Conservation (phyloP, 2,888 invertebrate genomes). For the Oscheius sp. region DNA sequence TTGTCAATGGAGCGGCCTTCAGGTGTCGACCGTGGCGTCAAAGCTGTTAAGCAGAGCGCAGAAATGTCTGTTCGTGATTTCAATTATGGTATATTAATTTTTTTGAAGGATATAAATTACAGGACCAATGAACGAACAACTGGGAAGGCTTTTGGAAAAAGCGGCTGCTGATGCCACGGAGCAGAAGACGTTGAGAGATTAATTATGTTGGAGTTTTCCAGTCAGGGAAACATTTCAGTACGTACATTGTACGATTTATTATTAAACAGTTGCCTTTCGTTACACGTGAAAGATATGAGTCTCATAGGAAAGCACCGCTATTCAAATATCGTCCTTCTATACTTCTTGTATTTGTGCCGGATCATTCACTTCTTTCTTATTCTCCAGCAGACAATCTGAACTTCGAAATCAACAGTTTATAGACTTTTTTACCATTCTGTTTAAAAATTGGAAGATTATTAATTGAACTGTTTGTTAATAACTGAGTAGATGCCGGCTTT, state of each 20-base stretch:
- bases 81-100: slow-evolving; percentile 33
- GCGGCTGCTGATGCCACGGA: slow-evolving; percentile 49
- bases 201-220: slow-evolving; percentile 23
- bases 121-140: slow-evolving; percentile 60
- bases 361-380: too few species aligned
- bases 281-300: background rate
- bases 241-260: slow-evolving; percentile 29
- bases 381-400: background rate
- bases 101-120: background rate
- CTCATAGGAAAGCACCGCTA: slow-evolving; percentile 7
- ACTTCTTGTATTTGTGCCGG: too few species aligned
- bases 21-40: slow-evolving; percentile 56
- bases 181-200: slow-evolving; percentile 31
- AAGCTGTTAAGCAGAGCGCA: slow-evolving; percentile 52
- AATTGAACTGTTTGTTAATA: background rate
- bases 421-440: slow-evolving; percentile 2
- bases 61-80: slow-evolving; percentile 49
- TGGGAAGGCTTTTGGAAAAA: slow-evolving; percentile 31
- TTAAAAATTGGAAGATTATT: background rate
- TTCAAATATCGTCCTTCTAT: too few species aligned
- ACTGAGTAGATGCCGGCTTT: background rate
- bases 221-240: slow-evolving; percentile 29
- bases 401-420: background rate
- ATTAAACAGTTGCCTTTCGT: background rate
- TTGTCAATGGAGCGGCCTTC: slow-evolving; percentile 29